Evolutionary conservation across 2,113 vertebrate genomes (phyloP), one percentile per base, ranked within the genome.

Genomic region (Bungarus multicinctus): DNA sequence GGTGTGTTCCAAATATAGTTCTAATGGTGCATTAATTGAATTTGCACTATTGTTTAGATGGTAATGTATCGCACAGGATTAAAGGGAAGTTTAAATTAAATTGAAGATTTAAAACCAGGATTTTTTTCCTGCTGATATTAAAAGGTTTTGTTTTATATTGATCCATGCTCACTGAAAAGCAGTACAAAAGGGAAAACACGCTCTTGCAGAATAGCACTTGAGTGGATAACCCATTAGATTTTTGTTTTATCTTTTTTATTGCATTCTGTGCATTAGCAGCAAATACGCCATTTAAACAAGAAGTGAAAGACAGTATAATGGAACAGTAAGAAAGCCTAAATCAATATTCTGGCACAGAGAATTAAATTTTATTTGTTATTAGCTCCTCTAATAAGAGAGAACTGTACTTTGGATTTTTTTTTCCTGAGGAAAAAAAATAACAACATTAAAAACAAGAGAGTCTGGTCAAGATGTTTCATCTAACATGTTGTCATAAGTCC

Each of bases 361-460:
- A 87, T 60, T 58, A 87, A 88, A 1, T 5, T 69, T 88, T 81
- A 91, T 7, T 96, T 14, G 86, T 95, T 94, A 50, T 95, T 90
- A 94, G 91, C 6, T 87, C 88, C 2, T 0, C 89, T 93, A 91
- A 23, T 45, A 43, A 85, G 86, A 89, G 91, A 5, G 93, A 95
- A 94, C 9, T n/a, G 74, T 16, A 45, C 87, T 52, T 47, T 92
- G 25, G 23, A 91, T 2, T 45, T 2, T 6, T 87, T 54, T 90
- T 94, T 95, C 93, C 90, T 12, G 2, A 22, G 50, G n/a, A 25
- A 91, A 47, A 27, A 18, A 50, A 34, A 74, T 3, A 55, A 88
- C 90, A 50, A 69, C 93, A 94, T 92, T 92, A 94, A 88, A 89
- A 89, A 4, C 60, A 60, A 89, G 89, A 93, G 93, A 96, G 89